Evolutionary conservation across 2,797 vertebrate species (phyloP), one percentile per base, ranked within the genome.

Genomic region (Pipistrellus kuhlii): DNA sequence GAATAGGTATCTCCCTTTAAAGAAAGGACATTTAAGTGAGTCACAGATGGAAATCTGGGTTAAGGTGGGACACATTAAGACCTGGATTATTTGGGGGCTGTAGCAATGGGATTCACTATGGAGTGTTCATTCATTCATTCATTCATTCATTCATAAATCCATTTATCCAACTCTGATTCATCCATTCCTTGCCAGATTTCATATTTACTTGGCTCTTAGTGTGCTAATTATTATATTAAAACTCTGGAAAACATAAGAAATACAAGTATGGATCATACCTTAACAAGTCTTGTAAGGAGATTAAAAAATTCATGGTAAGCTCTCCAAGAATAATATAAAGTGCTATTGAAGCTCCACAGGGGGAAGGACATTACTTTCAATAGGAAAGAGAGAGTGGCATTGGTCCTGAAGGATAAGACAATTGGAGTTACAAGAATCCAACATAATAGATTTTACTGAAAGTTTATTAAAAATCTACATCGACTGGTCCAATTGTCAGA

Each of bases 161-260:
- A 51, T 64, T 81, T 12, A 87, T 84, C 92, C 2, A 38, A 20
- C 87, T 94, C 10, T 32, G 23, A 91, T 84, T 69, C 44, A 85
- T 62, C 38, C 46, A 78, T 76, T 83, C 20, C 27, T 75, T 81
- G 53, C 71, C 41, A 84, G 38, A 66, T 53, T 88, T 41, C 21
- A 5, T 53, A 69, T 32, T 88, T 66, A 53, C 64, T 88, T 55
- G 30, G 12, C 27, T 93, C 1, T 18, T 20, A 32, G 20, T 72
- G 10, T 72, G 23, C 27, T 75, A 90, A 41, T 38, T n/a, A 72
- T 78, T 88, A 17, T 68, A 44, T 57, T 46, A 66, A 83, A 10
- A 48, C 57, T 66, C 44, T 89, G 71, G 57, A 89, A 78, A 71
- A 78, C 75, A 38, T 38, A 72, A 66, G 62, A 83, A 85, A 17